A percentile compares a stretch with the other conserved stretches of the same genome.
phyloP scores from a whole-genome alignment of 2,797 vertebrate genomes.

The Myotis myotis region DNA sequence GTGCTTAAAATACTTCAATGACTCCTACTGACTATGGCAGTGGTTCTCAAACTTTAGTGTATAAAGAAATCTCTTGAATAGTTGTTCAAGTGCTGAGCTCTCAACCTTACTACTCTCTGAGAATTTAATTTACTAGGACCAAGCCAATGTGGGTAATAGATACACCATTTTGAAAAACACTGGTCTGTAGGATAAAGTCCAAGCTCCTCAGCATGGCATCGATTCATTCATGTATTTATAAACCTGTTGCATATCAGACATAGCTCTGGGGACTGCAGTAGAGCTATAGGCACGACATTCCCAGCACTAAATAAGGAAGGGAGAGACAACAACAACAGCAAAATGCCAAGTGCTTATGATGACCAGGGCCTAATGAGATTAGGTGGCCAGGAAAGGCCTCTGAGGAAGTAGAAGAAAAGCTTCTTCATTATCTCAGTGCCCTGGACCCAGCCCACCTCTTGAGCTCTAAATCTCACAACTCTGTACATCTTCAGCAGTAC shows the following conservation, averaged over 20 bases:
- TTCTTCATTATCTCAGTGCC: neutral
- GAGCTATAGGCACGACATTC: neutral
- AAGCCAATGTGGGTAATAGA: neutral
- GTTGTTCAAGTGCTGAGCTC: conserved; percentile 2
- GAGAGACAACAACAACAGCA: neutral
- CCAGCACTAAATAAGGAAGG: neutral
- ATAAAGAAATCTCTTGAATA: conserved; percentile 13
- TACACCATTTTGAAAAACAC: neutral
- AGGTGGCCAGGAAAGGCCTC: neutral
- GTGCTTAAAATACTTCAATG: conserved; percentile 5
- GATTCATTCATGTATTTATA: neutral
- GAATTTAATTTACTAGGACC: neutral
- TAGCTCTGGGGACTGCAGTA: neutral
- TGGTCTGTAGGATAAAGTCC: neutral
- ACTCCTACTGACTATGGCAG: neutral
- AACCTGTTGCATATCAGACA: neutral
- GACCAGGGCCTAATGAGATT: neutral
- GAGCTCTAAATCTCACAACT: neutral
- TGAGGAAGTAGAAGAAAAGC: neutral
- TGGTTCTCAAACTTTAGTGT: neutral
- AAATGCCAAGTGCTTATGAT: neutral
- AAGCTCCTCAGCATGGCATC: neutral
- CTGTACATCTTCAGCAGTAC: neutral
- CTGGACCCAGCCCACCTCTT: neutral
- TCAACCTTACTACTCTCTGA: neutral